Evolutionary conservation across 2,797 vertebrate species (phyloP).

Genomic region (Carcharodon carcharias): DNA sequence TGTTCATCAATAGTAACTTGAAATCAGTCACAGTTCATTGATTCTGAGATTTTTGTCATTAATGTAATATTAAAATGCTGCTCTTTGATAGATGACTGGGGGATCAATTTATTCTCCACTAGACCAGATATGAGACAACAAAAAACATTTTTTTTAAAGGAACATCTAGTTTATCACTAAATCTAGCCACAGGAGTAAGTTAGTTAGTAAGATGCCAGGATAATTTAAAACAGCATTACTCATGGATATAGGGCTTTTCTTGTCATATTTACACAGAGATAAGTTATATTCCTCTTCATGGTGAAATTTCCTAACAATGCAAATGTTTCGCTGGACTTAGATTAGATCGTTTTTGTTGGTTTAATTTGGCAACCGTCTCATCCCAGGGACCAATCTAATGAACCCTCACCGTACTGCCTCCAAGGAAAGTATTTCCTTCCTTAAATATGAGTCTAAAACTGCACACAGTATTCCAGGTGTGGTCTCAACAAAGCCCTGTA

Average conservation of each 20-base stretch:
- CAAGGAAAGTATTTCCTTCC: too few relatives aligned
- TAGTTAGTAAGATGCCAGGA: background rate
- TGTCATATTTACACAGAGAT: background rate
- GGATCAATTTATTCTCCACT: background rate
- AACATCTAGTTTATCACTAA: background rate
- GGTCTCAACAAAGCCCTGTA: too few relatives aligned
- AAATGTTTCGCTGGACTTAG: background rate
- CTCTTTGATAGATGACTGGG: background rate
- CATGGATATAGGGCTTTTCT: background rate
- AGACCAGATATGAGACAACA: background rate
- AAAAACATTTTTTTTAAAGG: background rate
- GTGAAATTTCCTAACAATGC: background rate
- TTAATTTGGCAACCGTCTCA: background rate
- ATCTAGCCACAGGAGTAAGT: background rate
- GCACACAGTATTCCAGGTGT: too few relatives aligned
- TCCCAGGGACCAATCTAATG: too few relatives aligned
- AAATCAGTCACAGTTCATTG: background rate
- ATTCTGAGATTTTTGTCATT: slow-evolving; percentile 17
- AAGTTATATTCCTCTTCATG: background rate
- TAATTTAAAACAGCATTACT: background rate
- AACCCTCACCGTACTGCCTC: too few relatives aligned
- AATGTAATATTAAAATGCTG: background rate
- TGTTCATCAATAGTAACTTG: background rate
- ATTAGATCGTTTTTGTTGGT: background rate
- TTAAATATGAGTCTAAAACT: too few relatives aligned